A percentile compares a stretch with the other conserved stretches of the same genome.
These are phyloP conservation scores for Argya squamiceps DNA, from an alignment of 2,797 vertebrate species.

Conservation along the genomic window DNA sequence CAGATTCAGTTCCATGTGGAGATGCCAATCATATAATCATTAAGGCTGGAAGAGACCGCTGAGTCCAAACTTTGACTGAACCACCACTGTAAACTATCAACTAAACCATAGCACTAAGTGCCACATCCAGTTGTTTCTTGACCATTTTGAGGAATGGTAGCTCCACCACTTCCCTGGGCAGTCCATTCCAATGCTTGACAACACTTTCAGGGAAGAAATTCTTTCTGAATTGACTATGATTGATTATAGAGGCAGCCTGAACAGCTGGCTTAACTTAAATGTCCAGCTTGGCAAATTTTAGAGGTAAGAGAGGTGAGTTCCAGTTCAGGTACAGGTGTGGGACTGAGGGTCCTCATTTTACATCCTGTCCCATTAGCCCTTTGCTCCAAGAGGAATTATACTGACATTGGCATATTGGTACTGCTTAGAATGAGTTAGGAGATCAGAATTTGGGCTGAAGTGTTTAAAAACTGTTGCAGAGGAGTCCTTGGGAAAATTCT, in stretches of 20 bases:
- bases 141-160: not conserved
- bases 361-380: not conserved
- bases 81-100: rapidly evolving
- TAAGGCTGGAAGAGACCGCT: not conserved
- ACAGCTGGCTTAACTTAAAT: not conserved
- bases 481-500: not conserved
- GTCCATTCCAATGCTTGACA: not conserved
- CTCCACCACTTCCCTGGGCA: not conserved
- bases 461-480: not conserved
- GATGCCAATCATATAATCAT: not conserved
- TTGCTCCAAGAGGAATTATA: not conserved
- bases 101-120: not conserved
- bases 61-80: not conserved
- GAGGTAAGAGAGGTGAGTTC: not conserved
- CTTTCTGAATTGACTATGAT: not conserved
- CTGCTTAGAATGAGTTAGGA: not conserved
- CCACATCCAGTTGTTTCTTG: not conserved
- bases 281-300: not conserved
- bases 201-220: not conserved
- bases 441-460: not conserved
- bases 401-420: not conserved
- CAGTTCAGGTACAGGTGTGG: not conserved
- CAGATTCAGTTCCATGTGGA: not conserved
- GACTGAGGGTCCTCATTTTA: not conserved
- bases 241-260: not conserved